Base-by-base conservation (phyloP, 92 coral and sea anemone genomes). In the Paragorgia papillata region DNA sequence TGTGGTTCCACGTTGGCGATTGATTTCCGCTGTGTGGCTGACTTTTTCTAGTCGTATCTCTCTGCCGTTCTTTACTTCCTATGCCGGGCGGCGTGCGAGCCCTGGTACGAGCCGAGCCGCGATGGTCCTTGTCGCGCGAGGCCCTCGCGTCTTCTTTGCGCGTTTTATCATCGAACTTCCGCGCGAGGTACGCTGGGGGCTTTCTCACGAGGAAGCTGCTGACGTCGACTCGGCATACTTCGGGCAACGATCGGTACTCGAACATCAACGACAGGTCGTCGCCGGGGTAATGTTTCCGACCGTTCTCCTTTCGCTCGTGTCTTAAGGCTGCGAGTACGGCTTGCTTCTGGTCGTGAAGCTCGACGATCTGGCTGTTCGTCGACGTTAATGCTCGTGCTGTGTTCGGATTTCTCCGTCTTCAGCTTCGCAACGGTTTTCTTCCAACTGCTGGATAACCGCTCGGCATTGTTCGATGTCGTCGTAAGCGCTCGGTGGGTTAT, bases 231-330 rank as follows among this genome's bases (percentile, higher is more conserved):
- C 83, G 84, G 18, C 86, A 84, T 9, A 95, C 99, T 66, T 89
- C 97, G 29, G 99, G 97, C 3, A 88, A 86, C 40, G 92, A 76
- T 6, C 73, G 49, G 57, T 95, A 95, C 82, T 95, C 99, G 6
- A 87, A 76, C 62, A 95, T 66, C 35, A 95, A 82, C 50, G 96
- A 87, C 0, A 81, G 71, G 46, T 95, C 99, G 75, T 95, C 90
- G 51, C 84, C 55, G 48, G 90, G 96, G 61, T 85, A 66, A 18
- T 92, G 75, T 26, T 91, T 83, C 60, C 88, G 90, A 0, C 97
- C 99, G 81, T 95, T 91, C 37, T 91, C 70, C 39, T 89, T 95
- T 19, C 99, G 85, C 68, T 95, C 99, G 40, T 91, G 86, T 28
- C 99, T 81, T 51, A 95, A 57, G 1, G 99, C 99, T 8, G 90